These are phyloP conservation scores for Chondrosia reniformis DNA, from an alignment of 37 sponge, comb jelly and placozoan genomes.

Conservation along the genomic window DNA sequence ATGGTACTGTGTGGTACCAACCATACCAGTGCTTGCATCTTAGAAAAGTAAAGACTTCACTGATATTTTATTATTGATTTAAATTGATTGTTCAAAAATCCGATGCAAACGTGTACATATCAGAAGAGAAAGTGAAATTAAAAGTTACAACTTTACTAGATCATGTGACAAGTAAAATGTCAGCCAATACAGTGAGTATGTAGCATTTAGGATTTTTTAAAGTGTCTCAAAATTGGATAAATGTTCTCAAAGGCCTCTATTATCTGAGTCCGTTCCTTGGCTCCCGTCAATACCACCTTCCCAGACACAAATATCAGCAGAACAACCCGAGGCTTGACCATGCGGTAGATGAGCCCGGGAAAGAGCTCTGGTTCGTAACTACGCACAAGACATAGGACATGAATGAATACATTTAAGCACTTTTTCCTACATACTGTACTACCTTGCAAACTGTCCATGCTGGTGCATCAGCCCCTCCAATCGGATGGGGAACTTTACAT, in stretches of 20 bases:
- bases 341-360: slow-evolving; percentile 97
- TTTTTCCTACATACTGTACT: background rate
- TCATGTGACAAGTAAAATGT: no score
- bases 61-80: no score
- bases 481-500: slow-evolving; percentile 96
- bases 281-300: slow-evolving; percentile 99
- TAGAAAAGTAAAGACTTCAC: no score
- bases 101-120: no score
- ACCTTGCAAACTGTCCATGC: slow-evolving; percentile 96
- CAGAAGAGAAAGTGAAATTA: no score
- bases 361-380: slow-evolving; percentile 99
- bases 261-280: slow-evolving; percentile 88
- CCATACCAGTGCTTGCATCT: background rate
- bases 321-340: slow-evolving; percentile 94
- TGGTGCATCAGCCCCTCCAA: slow-evolving; percentile 89
- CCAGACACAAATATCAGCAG: slow-evolving; percentile 98
- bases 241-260: slow-evolving; percentile 94
- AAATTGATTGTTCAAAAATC: no score
- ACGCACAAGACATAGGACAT: background rate
- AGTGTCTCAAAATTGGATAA: slow-evolving; percentile 94
- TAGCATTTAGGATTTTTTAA: slow-evolving; percentile 68
- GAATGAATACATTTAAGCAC: background rate
- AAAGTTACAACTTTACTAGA: no score
- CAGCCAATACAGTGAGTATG: no score
- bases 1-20: slow-evolving; percentile 38